phyloP scores from a whole-genome alignment of 1,140 invertebrate genomes.

The Himalopsyche phryganea region DNA sequence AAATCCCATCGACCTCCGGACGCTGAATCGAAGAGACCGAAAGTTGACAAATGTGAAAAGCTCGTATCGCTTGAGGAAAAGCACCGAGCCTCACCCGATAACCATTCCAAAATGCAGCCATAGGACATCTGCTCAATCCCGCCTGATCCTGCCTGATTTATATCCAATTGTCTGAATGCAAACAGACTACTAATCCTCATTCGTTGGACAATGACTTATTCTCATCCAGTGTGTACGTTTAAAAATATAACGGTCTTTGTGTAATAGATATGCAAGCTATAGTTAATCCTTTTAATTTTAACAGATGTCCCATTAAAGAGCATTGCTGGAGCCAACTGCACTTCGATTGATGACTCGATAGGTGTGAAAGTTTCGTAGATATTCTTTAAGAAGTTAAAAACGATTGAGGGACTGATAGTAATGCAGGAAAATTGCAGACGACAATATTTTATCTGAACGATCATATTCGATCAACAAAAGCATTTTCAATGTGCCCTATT shows the following conservation, averaged over 20 bases:
- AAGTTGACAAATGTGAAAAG: constrained; percentile 56
- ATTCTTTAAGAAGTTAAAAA: too few relatives aligned
- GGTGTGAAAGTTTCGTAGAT: too few relatives aligned
- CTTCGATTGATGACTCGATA: constrained; percentile 14
- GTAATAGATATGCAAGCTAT: background rate
- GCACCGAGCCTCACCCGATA: constrained; percentile 45
- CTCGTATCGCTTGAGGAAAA: constrained; percentile 47
- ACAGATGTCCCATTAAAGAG: constrained; percentile 25
- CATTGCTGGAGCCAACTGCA: constrained; percentile 24
- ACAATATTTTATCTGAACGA: too few relatives aligned
- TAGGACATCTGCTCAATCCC: constrained; percentile 32
- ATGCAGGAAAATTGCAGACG: too few relatives aligned
- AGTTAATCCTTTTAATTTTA: constrained; percentile 5
- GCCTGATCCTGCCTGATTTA: constrained; percentile 25
- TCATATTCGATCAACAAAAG: too few relatives aligned
- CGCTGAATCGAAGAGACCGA: constrained; percentile 56
- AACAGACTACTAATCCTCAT: background rate
- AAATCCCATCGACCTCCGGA: constrained; percentile 88
- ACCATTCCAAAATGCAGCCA: constrained; percentile 42
- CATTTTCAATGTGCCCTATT: too few relatives aligned
- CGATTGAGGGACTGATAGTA: too few relatives aligned
- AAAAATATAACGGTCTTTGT: background rate
- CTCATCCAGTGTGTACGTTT: background rate
- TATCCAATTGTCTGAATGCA: constrained; percentile 6
- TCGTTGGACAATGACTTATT: constrained; percentile 5